Evolutionary conservation across 2,797 vertebrate genomes (phyloP).

Genomic region (Acropternis orthonyx): DNA sequence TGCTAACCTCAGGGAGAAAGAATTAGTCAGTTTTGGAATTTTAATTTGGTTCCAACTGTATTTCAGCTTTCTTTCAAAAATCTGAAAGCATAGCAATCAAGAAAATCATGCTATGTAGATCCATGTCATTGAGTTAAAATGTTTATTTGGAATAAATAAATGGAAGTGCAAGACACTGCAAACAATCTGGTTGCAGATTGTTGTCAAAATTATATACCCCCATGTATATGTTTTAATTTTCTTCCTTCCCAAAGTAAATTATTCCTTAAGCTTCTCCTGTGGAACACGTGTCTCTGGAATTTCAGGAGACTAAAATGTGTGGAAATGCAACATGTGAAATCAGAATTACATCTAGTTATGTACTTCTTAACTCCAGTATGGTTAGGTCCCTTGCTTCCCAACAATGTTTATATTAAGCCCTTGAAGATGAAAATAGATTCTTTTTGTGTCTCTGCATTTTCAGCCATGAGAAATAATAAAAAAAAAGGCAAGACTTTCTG

Average conservation of each 20-base stretch:
- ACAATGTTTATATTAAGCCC: conserved; percentile 37
- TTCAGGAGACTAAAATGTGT: conserved; percentile 26
- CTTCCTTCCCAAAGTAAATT: conserved; percentile 42
- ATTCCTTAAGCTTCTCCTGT: conserved; percentile 40
- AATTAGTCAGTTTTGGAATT: conserved; percentile 43
- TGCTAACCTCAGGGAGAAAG: conserved; percentile 50
- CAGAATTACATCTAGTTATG: conserved; percentile 29
- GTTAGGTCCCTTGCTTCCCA: conserved; percentile 41
- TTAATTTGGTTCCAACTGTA: conserved; percentile 52
- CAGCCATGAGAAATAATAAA: neutral
- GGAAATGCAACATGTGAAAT: conserved; percentile 40
- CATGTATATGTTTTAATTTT: conserved; percentile 53
- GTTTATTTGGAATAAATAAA: conserved; percentile 48
- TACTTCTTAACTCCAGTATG: neutral
- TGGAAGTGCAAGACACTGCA: conserved; percentile 8
- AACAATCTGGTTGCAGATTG: conserved; percentile 24
- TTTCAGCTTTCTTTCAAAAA: conserved; percentile 38
- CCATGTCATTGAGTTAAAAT: neutral
- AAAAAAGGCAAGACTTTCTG: neutral
- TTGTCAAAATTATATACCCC: conserved; percentile 41
- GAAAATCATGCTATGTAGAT: neutral
- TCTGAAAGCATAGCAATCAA: conserved; percentile 8
- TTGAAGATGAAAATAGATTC: conserved; percentile 54
- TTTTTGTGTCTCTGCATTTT: conserved; percentile 64
- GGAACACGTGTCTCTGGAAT: conserved; percentile 44